Evolutionary conservation across 2,888 invertebrate genomes (phyloP), one percentile per base, ranked within the genome.

Genomic region (Cremastinae sp.): DNA sequence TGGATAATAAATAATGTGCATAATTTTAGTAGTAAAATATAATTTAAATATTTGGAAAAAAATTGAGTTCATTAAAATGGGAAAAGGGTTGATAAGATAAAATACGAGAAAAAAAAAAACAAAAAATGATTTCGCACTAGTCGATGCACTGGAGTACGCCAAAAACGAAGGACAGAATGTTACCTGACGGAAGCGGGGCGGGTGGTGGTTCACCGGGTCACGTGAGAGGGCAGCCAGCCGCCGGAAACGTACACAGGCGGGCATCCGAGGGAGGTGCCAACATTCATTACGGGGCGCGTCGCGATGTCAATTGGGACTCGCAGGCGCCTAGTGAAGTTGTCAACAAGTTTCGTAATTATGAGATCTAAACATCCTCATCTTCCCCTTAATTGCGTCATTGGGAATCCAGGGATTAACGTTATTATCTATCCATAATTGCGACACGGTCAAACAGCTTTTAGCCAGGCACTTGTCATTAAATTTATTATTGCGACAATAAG

Each of bases 111-210:
- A 12, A 47, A 4, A 61, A n/a, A 75, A 37, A 70, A 45, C 58
- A 51, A 41, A 47, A 49, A 43, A 37, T 28, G 8, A 65, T 58
- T 51, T 76, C 45, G 7, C 20, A 87, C 61, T 91, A 97, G 94
- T 96, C 96, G 62, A 96, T 97, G 96, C 97, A 97, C 88, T 97
- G 97, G 97, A 94, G 95, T 78, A 95, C 95, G 78, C 95, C 96
- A 43, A 96, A 96, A 90, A 96, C 96, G 82, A 96, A 96, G 90
- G 96, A 96, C 84, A 94, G 96, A 81, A 97, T 97, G 97, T 88
- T 96, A 86, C 91, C 92, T 71, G 93, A 92, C 74, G 89, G 91
- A 0, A 90, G 87, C 22, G 90, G 84, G 9, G 86, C 88, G n/a
- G n/a, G n/a, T 9, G 91, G 91, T n/a, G 87, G 85, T 58, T 91